A percentile compares a stretch with the other conserved stretches of the same genome.
Conservation (phyloP, 1,140 invertebrate species). For the Scaptomyza montana region DNA sequence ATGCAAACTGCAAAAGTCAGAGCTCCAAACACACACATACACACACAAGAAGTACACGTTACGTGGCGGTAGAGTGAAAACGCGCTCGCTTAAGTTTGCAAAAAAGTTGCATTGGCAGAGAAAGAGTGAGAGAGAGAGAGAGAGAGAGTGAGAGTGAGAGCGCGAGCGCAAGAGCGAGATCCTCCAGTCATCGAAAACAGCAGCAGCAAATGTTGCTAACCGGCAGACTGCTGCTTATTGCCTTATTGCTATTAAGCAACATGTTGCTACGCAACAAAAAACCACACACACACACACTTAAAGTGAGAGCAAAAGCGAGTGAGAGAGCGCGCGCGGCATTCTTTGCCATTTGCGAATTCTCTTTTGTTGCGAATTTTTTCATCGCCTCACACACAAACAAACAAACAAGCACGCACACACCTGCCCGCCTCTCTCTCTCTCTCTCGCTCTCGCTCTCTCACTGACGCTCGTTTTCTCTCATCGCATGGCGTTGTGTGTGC, state of each 20-base stretch:
- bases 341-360: constrained; percentile 56
- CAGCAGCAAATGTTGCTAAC: constrained; percentile 30
- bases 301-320: constrained; percentile 5
- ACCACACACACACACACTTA: not conserved
- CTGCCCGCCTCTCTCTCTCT: not conserved
- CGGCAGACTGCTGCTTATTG: not conserved
- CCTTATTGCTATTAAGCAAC: constrained; percentile 24
- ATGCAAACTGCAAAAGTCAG: constrained; percentile 51
- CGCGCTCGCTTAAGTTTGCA: constrained; percentile 27
- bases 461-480: not conserved
- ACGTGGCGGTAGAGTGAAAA: constrained; percentile 37
- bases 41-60: constrained; percentile 11
- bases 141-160: constrained; percentile 36
- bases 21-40: constrained; percentile 31
- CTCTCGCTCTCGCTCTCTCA: not conserved
- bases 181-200: constrained; percentile 27
- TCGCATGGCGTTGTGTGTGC: constrained; percentile 30
- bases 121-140: not conserved
- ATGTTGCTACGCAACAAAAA: constrained; percentile 21
- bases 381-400: constrained; percentile 13
- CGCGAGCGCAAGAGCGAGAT: constrained; percentile 38
- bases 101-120: constrained; percentile 40
- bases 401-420: constrained; percentile 15
- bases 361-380: constrained; percentile 51
- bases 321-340: constrained; percentile 10